Evolutionary conservation across 1,140 invertebrate genomes (phyloP).

Genomic region (Formica selysi): DNA sequence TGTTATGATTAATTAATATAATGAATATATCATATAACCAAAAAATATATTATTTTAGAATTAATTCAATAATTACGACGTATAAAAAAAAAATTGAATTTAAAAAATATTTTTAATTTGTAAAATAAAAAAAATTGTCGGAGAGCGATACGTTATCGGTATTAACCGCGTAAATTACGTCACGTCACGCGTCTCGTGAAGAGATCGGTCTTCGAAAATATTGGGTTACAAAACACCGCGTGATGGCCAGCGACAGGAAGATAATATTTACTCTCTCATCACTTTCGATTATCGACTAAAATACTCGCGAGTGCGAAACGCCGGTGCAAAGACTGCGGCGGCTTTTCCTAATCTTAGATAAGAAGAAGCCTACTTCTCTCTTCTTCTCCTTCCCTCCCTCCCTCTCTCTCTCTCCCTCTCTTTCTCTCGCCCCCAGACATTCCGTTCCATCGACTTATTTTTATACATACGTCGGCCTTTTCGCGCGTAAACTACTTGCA

Average conservation of each 20-base stretch:
- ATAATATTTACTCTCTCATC: constrained; percentile 59
- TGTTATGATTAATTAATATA: background rate
- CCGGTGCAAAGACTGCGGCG: background rate
- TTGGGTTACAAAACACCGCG: constrained; percentile 47
- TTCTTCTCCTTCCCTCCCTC: too few species aligned
- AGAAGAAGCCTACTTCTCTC: constrained; percentile 17
- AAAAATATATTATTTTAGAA: background rate
- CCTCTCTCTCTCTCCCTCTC: too few species aligned
- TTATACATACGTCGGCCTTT: constrained; percentile 17
- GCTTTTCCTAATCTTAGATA: constrained; percentile 53
- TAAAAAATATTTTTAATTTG: background rate
- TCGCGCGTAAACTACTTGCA: constrained; percentile 1
- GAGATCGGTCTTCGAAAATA: constrained; percentile 34
- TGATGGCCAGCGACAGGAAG: constrained; percentile 39
- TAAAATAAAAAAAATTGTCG: background rate
- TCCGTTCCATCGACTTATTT: constrained; percentile 36
- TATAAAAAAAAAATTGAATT: too few species aligned
- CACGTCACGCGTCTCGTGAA: background rate
- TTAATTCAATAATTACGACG: background rate
- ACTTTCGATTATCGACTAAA: constrained; percentile 56
- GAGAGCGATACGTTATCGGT: constrained; percentile 28
- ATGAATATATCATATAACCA: background rate
- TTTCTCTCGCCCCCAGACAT: constrained; percentile 14
- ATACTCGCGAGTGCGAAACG: constrained; percentile 37
- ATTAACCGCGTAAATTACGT: background rate